Conservation (phyloP, 1,140 invertebrate species). For the Centruroides vittatus region DNA sequence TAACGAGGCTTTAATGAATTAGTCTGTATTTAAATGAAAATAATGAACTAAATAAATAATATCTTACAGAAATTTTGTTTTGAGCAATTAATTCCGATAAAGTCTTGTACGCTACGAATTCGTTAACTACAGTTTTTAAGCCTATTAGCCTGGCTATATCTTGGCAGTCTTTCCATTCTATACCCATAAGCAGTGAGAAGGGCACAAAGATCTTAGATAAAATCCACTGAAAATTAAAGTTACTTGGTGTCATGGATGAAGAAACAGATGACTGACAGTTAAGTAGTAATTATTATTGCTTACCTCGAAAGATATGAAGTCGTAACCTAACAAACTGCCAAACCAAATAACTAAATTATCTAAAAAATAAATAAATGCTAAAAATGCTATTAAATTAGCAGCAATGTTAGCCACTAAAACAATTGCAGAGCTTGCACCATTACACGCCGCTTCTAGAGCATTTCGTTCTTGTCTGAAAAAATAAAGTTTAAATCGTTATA, state of each 20-base stretch:
- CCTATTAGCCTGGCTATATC: constrained; percentile 66
- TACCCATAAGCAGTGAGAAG: constrained; percentile 62
- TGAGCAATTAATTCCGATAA: constrained; percentile 46
- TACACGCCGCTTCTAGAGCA: constrained; percentile 71
- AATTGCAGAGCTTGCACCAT: constrained; percentile 66
- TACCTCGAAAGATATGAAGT: constrained; percentile 34
- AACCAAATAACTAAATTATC: constrained; percentile 66
- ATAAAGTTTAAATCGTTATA: no score
- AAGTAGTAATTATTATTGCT: neutral
- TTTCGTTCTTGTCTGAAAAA: constrained; percentile 54
- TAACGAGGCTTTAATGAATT: no score
- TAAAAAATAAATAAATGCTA: constrained; percentile 68
- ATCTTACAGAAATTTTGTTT: constrained; percentile 43
- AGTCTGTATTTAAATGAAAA: no score
- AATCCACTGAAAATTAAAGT: constrained; percentile 41
- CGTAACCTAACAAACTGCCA: constrained; percentile 52
- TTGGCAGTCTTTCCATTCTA: constrained; percentile 59
- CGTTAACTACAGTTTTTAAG: constrained; percentile 78
- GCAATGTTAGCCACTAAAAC: constrained; percentile 73
- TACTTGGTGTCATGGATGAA: neutral
- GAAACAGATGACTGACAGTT: neutral
- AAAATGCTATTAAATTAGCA: constrained; percentile 81
- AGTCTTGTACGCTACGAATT: constrained; percentile 75
- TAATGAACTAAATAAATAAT: neutral
- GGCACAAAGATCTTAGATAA: constrained; percentile 76